These are phyloP conservation scores for Saxicola maurus DNA, from an alignment of 2,797 vertebrate genomes.

Conservation along the genomic window DNA sequence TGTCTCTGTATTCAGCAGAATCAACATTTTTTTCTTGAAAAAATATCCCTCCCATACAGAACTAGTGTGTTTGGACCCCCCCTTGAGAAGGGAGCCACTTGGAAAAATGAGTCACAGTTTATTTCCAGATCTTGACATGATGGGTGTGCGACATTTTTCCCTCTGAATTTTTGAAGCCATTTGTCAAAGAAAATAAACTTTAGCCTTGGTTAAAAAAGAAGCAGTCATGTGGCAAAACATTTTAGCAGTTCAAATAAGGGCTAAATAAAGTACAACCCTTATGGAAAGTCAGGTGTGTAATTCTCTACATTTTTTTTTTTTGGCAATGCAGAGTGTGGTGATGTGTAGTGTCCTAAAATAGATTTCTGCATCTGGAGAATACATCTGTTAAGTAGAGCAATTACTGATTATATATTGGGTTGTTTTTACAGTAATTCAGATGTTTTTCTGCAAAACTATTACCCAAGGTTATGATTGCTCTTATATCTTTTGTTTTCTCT, in stretches of 20 bases:
- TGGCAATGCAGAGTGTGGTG: not conserved
- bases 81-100: not conserved
- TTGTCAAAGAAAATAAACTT: not conserved
- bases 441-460: not conserved
- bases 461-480: not conserved
- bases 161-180: not conserved
- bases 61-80: not conserved
- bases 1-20: not conserved
- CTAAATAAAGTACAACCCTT: not conserved
- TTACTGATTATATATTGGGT: not conserved
- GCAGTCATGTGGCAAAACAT: not conserved
- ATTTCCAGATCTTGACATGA: not conserved
- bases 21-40: not conserved
- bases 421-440: not conserved
- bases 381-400: not conserved
- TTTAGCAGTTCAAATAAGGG: not conserved
- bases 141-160: not conserved
- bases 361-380: not conserved
- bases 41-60: not conserved
- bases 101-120: conserved; percentile 1
- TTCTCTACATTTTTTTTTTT: not conserved
- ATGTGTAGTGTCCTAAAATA: not conserved
- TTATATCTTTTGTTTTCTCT: not conserved
- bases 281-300: not conserved
- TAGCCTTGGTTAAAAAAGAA: not conserved